Percentiles rank a stretch among this genome's conserved stretches.
phyloP scores from a whole-genome alignment of 92 coral and sea anemone genomes.

The Bergia sp. region DNA sequence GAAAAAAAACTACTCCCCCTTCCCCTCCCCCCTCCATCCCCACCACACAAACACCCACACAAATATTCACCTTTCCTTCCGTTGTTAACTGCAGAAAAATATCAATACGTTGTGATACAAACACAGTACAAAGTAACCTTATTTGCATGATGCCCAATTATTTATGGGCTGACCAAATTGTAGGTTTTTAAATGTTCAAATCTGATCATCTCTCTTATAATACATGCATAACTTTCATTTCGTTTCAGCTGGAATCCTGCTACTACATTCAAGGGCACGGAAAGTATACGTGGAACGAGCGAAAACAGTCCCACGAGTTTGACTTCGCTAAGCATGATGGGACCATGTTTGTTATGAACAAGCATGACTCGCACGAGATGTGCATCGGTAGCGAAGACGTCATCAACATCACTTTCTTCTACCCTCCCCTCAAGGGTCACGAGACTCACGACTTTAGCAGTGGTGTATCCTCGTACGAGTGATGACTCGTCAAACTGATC shows the following conservation, averaged over 20 bases:
- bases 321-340: constrained; percentile 51
- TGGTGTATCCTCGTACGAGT: constrained; percentile 1
- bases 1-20: too few species aligned
- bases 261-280: constrained; percentile 51
- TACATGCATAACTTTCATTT: neutral
- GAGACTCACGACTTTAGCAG: constrained; percentile 32
- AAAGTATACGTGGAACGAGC: constrained; percentile 43
- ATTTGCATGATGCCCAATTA: too few species aligned
- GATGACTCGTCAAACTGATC: neutral
- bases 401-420: constrained; percentile 46
- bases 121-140: too few species aligned
- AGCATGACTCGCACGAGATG: constrained; percentile 47
- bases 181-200: too few species aligned
- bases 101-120: too few species aligned
- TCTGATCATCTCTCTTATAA: too few species aligned
- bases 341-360: constrained; percentile 47
- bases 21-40: too few species aligned
- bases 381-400: constrained; percentile 38
- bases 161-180: too few species aligned
- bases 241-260: constrained; percentile 36
- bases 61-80: too few species aligned
- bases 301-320: constrained; percentile 37
- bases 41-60: too few species aligned
- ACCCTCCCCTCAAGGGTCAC: constrained; percentile 50
- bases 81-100: too few species aligned